Evolutionary conservation across 2,888 invertebrate genomes (phyloP), one percentile per base, ranked within the genome.

Genomic region (Orthosia gracilis): DNA sequence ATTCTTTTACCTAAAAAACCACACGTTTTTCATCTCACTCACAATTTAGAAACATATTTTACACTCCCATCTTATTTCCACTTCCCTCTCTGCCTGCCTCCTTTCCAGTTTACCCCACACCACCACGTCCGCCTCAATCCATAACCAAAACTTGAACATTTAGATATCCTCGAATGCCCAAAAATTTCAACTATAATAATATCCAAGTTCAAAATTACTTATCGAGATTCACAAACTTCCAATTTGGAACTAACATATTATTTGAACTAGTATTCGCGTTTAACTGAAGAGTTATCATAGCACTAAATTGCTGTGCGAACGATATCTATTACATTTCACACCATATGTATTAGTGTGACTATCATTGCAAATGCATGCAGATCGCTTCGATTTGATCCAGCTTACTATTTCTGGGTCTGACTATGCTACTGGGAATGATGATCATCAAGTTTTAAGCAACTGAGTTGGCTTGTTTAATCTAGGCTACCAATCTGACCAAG

Each of bases 301-400:
- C 40, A 11, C 23, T 59, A 50, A n/a, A 76, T 12, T 62, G 70
- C 26, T 40, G 7, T 40, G 40, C 9, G 9, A 40, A 40, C 1
- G 40, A 40, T 40, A 40, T 31, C 31, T 31, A 31, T 7, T 40
- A 40, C 40, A 9, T 59, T 47, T 76, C 23, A 52, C 26, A 9
- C 49, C 69, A 77, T 76, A 62, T 50, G 69, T 66, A 70, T 82
- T 75, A 77, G 45, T 77, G 45, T 13, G 31, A 50, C 45, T 18
- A 55, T 77, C 49, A 76, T 76, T 76, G 77, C 77, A 70, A 70
- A 70, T 77, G 49, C 61, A 76, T 77, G 75, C 77, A 40, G 9
- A 77, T 76, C 21, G 62, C 50, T 3, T 13, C 61, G 13, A 76
- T 76, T 76, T 3, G 18, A 59, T 26, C 54, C 59, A 15, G 21